Percentiles rank a stretch among this genome's conserved stretches.
phyloP scores from a whole-genome alignment of 2,113 vertebrate species.

The Colius striatus region DNA sequence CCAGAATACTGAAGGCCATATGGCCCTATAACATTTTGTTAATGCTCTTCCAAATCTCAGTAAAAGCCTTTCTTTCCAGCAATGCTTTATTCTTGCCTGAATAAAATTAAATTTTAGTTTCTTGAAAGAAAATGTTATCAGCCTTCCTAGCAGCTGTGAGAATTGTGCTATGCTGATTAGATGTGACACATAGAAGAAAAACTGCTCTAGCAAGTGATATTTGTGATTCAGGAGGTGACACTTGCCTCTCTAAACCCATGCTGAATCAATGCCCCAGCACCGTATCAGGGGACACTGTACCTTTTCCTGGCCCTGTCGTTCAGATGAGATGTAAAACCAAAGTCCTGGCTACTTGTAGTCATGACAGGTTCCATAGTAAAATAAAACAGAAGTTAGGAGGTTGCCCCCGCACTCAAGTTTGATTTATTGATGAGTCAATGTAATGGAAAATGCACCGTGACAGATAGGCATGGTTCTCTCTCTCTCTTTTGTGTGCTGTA shows the following conservation, averaged over 20 bases:
- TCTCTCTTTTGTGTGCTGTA: neutral
- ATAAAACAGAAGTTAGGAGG: neutral
- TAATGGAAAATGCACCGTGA: accelerated
- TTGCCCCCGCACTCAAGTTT: neutral
- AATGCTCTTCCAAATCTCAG: constrained; percentile 46
- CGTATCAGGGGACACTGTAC: neutral
- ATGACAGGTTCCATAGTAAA: neutral
- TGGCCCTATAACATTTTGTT: constrained; percentile 30
- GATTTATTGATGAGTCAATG: neutral
- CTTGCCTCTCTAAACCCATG: neutral
- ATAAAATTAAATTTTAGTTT: constrained; percentile 66
- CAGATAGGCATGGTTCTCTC: neutral
- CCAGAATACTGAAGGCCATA: constrained; percentile 29
- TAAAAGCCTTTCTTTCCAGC: constrained; percentile 53
- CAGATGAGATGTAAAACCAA: neutral
- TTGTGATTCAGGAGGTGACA: constrained; percentile 54
- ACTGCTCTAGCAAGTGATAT: constrained; percentile 46
- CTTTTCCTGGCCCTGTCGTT: neutral
- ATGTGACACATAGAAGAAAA: constrained; percentile 58
- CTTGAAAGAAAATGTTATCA: constrained; percentile 69
- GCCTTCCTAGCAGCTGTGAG: constrained; percentile 51
- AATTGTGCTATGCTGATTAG: constrained; percentile 57
- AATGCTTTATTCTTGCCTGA: constrained; percentile 35
- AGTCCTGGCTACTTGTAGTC: neutral
- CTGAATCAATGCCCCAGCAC: neutral